Evolutionary conservation across 2,888 invertebrate species (phyloP), one percentile per base, ranked within the genome.

Genomic region (Matsumyia berberina): DNA sequence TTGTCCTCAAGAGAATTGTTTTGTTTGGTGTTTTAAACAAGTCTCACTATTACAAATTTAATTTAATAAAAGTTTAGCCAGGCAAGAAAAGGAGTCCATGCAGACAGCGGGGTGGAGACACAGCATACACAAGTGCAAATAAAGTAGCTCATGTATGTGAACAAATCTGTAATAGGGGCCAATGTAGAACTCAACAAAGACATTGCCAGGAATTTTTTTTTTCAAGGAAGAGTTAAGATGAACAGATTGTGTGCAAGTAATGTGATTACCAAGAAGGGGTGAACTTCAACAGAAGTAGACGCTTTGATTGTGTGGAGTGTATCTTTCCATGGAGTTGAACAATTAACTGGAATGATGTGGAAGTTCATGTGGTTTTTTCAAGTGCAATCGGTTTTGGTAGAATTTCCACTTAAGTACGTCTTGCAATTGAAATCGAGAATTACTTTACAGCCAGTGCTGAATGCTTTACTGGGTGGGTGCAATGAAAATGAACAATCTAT

Each of bases 61-160:
- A 80, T 80, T 80, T 74, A 80, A 80, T 80, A 67, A 80, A 80
- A 80, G 74, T 62, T 73, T 37, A 44, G 51, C 60, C 66, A 80
- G 58, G 66, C 72, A 62, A 57, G 39, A 29, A 69, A 55, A 62
- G 44, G 24, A 60, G 58, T 53, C n/a, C 29, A 51, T 15, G 1
- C 46, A 17, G n/a, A 33, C 17, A 55, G 55, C 24, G 4, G 35
- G 46, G 44, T 2, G 33, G 8, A 12, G 11, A 12, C 15, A 49
- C 19, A 9, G 5, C n/a, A 55, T 5, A 44, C 51, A 73, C 19
- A 37, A 57, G 57, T 66, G 44, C 24, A 64, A 72, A 72, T 73
- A 67, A 67, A 80, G 67, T 53, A 67, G 42, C 67, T 80, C 80
- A 74, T 80, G 74, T 80, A 73, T 67, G 60, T 46, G 74, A 62